Evolutionary conservation across 37 sponge, comb jelly and placozoan genomes (phyloP).

Genomic region (Amphimedon queenslandica): DNA sequence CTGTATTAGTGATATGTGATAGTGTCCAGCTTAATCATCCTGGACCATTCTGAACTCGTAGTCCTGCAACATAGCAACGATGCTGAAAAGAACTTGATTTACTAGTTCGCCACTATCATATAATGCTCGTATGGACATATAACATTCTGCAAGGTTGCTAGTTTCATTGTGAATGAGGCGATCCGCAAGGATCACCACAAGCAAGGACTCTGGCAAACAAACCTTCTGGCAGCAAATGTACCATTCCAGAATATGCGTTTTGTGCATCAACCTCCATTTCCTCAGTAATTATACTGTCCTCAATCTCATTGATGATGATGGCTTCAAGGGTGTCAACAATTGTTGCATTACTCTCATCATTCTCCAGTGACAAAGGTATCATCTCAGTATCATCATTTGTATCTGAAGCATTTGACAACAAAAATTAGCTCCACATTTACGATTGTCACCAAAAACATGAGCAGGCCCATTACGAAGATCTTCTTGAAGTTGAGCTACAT

Average conservation of each 20-base stretch:
- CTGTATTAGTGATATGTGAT: not conserved
- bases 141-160: conserved; percentile 34
- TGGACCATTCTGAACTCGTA: conserved; percentile 20
- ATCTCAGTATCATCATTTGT: conserved; percentile 1
- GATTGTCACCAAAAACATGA: conserved; percentile 32
- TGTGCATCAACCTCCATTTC: conserved; percentile 13
- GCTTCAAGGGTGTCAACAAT: conserved; percentile 2
- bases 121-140: conserved; percentile 9
- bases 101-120: conserved; percentile 26
- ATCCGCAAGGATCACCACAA: conserved; percentile 1
- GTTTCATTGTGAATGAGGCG: conserved; percentile 30
- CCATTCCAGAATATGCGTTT: not conserved
- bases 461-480: conserved; percentile 31
- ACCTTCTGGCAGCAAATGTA: conserved; percentile 2
- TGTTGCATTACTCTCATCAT: not conserved
- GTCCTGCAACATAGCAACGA: conserved; percentile 18
- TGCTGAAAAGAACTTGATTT: conserved; percentile 32
- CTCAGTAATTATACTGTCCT: not conserved
- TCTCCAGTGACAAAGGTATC: not conserved
- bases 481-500: conserved; percentile 20
- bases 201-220: not conserved
- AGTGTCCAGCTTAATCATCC: not conserved
- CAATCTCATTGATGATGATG: conserved; percentile 7
- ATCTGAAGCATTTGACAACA: not conserved
- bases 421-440: conserved; percentile 7